Evolutionary conservation across 2,888 invertebrate species (phyloP).

Genomic region (Neuroscelio doddi): DNA sequence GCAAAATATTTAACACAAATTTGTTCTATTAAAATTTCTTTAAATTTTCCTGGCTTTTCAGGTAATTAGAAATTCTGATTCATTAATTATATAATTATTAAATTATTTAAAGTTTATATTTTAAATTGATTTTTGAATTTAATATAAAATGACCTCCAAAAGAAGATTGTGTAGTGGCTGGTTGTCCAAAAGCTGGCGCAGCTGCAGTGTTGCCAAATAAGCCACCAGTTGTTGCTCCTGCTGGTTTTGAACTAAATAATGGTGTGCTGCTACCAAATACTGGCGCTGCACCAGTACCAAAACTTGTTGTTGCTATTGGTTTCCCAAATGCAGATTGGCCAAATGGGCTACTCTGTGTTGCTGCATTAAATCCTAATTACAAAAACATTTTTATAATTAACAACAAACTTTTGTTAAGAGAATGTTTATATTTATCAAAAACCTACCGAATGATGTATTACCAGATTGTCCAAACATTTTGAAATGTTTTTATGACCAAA

Average conservation of each 20-base stretch:
- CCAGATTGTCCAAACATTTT: conserved; percentile 66
- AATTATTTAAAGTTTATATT: too few relatives aligned
- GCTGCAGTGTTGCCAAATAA: conserved; percentile 79
- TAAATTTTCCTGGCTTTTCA: too few relatives aligned
- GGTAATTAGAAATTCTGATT: too few relatives aligned
- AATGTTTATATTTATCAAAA: conserved; percentile 3
- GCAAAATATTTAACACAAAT: conserved; percentile 68
- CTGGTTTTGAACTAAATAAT: conserved; percentile 75
- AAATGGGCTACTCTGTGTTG: conserved; percentile 74
- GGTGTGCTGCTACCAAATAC: conserved; percentile 80
- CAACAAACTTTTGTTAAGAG: too few relatives aligned
- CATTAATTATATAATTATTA: not conserved
- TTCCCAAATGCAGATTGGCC: conserved; percentile 74
- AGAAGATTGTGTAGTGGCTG: conserved; percentile 74
- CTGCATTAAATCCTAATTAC: conserved; percentile 73
- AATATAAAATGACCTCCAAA: conserved; percentile 63
- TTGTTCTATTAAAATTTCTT: conserved; percentile 75
- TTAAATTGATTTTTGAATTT: too few relatives aligned
- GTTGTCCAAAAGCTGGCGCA: conserved; percentile 79
- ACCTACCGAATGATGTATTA: conserved; percentile 71
- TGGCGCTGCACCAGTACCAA: conserved; percentile 77
- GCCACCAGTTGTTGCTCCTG: conserved; percentile 73
- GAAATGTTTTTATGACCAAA: too few relatives aligned
- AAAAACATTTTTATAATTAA: conserved; percentile 9
- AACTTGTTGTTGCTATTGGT: conserved; percentile 76